Evolutionary conservation across 37 sponge, comb jelly and placozoan species (phyloP), one percentile per base, ranked within the genome.

Genomic region (Eunapius fragilis): DNA sequence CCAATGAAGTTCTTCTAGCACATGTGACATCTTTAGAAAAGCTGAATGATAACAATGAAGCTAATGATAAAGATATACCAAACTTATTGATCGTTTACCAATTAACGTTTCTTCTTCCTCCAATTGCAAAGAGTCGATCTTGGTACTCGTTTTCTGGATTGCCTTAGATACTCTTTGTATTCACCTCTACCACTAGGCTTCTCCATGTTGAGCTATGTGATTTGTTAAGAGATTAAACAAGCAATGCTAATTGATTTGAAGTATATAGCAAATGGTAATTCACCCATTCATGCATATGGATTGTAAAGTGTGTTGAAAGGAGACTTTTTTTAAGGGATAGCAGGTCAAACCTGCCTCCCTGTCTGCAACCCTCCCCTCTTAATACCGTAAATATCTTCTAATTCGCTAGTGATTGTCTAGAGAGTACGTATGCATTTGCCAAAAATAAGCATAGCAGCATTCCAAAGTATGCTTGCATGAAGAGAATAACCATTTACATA

Each of bases 71-170:
- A 6, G 41, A 41, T 41, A 41, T 41, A 41, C 41, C 41, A 41
- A 41, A 41, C 41, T 41, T 41, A 41, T 41, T 41, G 41, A 41
- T 41, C 6, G 41, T 41, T 41, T 41, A 41, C 41, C 41, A 41
- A 41, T n/a, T 6, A 70, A n/a, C 27, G 41, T 41, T 41, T 41
- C 41, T 41, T 41, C 41, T 41, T 41, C 41, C 41, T 41, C 41
- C 41, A 27, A 70, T 70, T 70, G 25, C 71, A 70, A 28, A 70
- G 71, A 70, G 71, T 70, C 27, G 71, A 28, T 70, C 71, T 70
- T 70, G 71, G 71, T 70, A 70, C 27, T 70, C 27, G 27, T 28
- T n/a, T 27, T 28, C 27, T 27, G 25, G 71, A 27, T 70, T 41
- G 41, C 41, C 71, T n/a, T 27, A 70, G 27, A 27, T 70, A 28